Base-by-base conservation (phyloP, 2,888 invertebrate genomes). In the Catocala sponsa region DNA sequence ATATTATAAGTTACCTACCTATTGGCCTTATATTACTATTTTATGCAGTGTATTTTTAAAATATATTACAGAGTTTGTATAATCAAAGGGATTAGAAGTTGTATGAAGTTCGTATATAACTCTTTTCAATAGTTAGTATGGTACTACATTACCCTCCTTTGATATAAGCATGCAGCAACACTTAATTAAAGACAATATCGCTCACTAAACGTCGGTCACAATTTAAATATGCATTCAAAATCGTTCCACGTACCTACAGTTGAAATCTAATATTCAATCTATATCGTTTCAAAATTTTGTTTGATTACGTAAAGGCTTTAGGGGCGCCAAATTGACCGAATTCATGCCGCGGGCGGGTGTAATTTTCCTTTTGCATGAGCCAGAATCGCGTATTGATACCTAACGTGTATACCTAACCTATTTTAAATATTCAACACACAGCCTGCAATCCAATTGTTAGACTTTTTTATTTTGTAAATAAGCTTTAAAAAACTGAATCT, bases 281-380 rank as follows among this genome's bases (percentile, higher is more conserved):
- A 66, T 75, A 74, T 56, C 66, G 75, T 62, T 77, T 63, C 61
- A 78, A 74, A 76, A 78, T 78, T 68, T 76, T 76, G 67, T 72
- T 76, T 76, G 68, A 72, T 78, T 78, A 68, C 62, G 64, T 68
- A 72, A 70, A 72, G 70, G 68, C 72, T 72, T 68, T 67, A 63
- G 60, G 65, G 66, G 63, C 56, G 63, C 55, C 65, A 75, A 76
- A 78, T 75, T 76, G 78, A 61, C 75, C 76, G 65, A 75, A 78
- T 75, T 75, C 72, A 78, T 65, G 66, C 69, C 67, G 48, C 68
- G 51, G 63, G 72, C 49, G 52, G 56, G 41, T 65, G 64, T 72
- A 69, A 76, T 78, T 78, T 76, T 69, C 69, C 72, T 64, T 66
- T 67, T 64, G 72, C 57, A 61, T 60, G 65, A 66, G n/a, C 60